Percentiles rank a stretch among this genome's conserved stretches.
Conservation (phyloP, 2,113 vertebrate species). For the Chloropsis cyanopogon region DNA sequence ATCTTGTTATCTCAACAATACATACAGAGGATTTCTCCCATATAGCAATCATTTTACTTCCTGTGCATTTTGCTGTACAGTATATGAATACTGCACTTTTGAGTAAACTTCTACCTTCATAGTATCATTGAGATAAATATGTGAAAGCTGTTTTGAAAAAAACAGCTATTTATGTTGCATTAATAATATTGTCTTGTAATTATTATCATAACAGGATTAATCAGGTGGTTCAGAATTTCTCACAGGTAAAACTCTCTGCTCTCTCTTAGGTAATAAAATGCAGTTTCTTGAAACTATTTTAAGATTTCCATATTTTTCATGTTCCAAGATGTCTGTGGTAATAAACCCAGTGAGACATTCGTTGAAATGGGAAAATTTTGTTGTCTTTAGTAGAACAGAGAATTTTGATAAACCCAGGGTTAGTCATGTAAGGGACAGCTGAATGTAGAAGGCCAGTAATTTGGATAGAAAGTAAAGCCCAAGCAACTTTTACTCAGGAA, state of each 20-base stretch:
- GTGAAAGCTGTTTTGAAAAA: neutral
- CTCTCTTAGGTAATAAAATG: neutral
- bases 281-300: neutral
- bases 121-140: neutral
- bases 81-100: neutral
- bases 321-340: neutral
- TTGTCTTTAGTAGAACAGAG: neutral
- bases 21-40: neutral
- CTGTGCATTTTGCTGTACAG: neutral
- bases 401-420: neutral
- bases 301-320: neutral
- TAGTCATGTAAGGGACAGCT: neutral
- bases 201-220: neutral
- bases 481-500: neutral
- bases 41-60: neutral
- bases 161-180: neutral
- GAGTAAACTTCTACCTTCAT: neutral
- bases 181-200: neutral
- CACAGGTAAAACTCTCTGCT: neutral
- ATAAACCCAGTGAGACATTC: neutral
- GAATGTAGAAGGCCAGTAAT: neutral
- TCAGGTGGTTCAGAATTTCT: neutral
- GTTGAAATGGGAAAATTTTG: neutral
- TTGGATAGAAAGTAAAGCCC: neutral
- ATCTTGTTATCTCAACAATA: neutral